phyloP scores from a whole-genome alignment of 2,888 invertebrate species.

The Carpatolechia fugitivella region DNA sequence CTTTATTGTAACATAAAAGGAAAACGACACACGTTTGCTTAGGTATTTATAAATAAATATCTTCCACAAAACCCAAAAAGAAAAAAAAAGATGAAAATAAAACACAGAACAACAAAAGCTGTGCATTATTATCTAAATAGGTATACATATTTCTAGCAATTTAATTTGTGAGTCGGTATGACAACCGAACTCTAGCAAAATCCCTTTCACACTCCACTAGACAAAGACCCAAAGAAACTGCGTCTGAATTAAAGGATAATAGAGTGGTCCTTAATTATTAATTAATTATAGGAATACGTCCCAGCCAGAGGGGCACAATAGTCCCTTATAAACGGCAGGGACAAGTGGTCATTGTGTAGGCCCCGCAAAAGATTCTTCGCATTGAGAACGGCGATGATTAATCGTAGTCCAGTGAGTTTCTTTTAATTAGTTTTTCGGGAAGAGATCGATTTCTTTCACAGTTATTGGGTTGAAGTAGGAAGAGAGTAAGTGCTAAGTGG shows the following conservation, averaged over 20 bases:
- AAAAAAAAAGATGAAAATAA: too few species aligned
- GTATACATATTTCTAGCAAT: too few species aligned
- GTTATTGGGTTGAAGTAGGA: background rate
- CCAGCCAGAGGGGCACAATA: conserved; percentile 41
- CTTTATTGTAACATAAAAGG: too few species aligned
- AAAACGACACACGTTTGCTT: too few species aligned
- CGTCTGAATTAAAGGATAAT: conserved; percentile 39
- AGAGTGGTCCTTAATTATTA: conserved; percentile 50
- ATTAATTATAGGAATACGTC: conserved; percentile 52
- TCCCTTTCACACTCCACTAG: background rate
- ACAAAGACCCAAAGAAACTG: background rate
- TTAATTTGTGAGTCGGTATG: too few species aligned
- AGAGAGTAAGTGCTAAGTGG: background rate
- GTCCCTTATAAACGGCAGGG: conserved; percentile 26
- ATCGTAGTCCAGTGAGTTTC: conserved; percentile 20
- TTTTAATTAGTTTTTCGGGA: conserved; percentile 8
- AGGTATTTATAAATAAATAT: too few species aligned
- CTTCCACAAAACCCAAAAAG: too few species aligned
- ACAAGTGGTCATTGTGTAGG: conserved; percentile 40
- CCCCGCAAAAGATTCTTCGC: conserved; percentile 32
- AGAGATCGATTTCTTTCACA: background rate
- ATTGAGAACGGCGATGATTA: conserved; percentile 31
- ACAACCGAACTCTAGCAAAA: background rate
- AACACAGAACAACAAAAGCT: too few species aligned
- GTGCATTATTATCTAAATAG: too few species aligned